Percentiles rank a stretch among this genome's conserved stretches.
Evolutionary conservation across 2,113 vertebrate genomes (phyloP).

Genomic region (Lasiurus borealis): DNA sequence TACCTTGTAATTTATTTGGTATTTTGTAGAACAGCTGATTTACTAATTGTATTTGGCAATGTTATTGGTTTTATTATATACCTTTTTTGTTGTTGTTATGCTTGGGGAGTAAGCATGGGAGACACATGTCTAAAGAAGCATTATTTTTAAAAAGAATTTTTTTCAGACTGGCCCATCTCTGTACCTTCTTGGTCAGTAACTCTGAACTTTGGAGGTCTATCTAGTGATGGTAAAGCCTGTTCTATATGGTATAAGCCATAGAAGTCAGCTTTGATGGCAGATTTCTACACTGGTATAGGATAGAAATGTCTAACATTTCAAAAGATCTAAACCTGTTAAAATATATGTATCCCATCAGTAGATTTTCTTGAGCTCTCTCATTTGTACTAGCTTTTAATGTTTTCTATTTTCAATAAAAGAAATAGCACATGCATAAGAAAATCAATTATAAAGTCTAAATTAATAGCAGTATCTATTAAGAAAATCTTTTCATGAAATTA

Average conservation of each 20-base stretch:
- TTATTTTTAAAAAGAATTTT: constrained; percentile 19
- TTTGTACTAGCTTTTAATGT: constrained; percentile 28
- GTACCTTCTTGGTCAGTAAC: constrained; percentile 23
- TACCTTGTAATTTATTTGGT: constrained; percentile 55
- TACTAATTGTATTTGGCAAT: constrained; percentile 6
- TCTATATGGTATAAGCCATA: neutral
- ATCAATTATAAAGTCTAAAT: constrained; percentile 24
- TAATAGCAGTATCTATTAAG: constrained; percentile 12
- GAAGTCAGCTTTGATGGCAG: constrained; percentile 47
- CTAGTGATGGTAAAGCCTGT: constrained; percentile 25
- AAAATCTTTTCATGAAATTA: constrained; percentile 46
- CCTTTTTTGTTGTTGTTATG: neutral
- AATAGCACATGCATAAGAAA: constrained; percentile 20
- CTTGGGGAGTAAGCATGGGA: neutral
- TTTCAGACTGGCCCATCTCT: constrained; percentile 1
- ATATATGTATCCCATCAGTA: neutral
- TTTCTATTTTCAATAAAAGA: constrained; percentile 62
- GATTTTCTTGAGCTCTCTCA: constrained; percentile 28
- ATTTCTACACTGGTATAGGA: neutral
- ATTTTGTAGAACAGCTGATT: constrained; percentile 41
- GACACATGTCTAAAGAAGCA: neutral
- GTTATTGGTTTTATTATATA: constrained; percentile 53
- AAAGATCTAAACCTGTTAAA: constrained; percentile 1
- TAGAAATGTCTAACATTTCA: constrained; percentile 30
- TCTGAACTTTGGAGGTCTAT: constrained; percentile 23